Base-by-base conservation (phyloP, 2,113 vertebrate genomes). In the Gymnogyps californianus region DNA sequence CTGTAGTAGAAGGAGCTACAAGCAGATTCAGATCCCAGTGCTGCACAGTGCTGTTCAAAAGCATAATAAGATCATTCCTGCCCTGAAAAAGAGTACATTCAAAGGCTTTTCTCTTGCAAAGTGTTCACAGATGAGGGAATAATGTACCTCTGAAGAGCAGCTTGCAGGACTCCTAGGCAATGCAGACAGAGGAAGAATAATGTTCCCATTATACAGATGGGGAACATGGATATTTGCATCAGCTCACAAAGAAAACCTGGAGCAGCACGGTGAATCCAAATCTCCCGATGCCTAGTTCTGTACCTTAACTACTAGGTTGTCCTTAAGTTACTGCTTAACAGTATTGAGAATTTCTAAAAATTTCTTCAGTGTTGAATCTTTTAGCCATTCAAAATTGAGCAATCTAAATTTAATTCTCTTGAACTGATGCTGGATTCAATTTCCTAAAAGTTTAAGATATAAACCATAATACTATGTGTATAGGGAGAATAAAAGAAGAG, bases 391-490 rank as follows among this genome's bases (percentile, higher is more conserved):
- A 83, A 52, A 93, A 42, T 28, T 1, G 13, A 96, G 38, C 22
- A 87, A 89, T 82, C 55, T 83, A 77, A 91, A 91, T 83, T 76
- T 91, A 89, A 69, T 94, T 94, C 58, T 84, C 75, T 92, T 78
- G 58, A 94, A 85, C 66, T 42, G 83, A 67, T 84, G 31, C 28
- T 87, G 61, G 49, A 92, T 96, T 93, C 83, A 91, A 83, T 94
- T 96, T 92, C 87, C 88, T 94, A 95, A 83, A 96, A 83, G 22
- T 71, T 87, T 83, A 87, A 97, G 55, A 92, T 71, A 79, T 24
- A 74, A 92, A 94, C 9, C 55, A 82, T 40, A 87, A 38, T 64
- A n/a, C 32, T 76, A 14, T 69, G 40, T 70, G 20, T 70, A 65
- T 34, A 72, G 58, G 17, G 58, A 88, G 65, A 87, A 87, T 74